Evolutionary conservation across 2,888 invertebrate species (phyloP).

Genomic region (Idaea dimidiata): DNA sequence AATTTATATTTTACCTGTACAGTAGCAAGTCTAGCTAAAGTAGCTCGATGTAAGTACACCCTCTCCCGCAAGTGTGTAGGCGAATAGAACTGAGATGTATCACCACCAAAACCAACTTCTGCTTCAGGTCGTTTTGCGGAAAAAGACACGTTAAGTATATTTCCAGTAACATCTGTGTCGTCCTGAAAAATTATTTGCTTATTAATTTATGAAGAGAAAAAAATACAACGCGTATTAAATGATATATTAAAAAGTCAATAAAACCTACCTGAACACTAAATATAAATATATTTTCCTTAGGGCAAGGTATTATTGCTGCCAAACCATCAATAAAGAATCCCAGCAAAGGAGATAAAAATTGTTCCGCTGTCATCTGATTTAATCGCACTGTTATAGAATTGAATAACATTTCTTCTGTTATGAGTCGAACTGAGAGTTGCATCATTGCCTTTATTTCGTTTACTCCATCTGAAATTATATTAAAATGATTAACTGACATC

Average conservation of each 20-base stretch:
- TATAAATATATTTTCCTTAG: slow-evolving; percentile 94
- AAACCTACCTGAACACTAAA: slow-evolving; percentile 89
- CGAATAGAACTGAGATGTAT: slow-evolving; percentile 86
- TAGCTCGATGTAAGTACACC: slow-evolving; percentile 95
- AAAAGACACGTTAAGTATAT: slow-evolving; percentile 96
- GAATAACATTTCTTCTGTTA: slow-evolving; percentile 96
- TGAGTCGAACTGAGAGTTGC: slow-evolving; percentile 92
- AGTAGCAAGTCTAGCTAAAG: slow-evolving; percentile 92
- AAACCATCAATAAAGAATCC: slow-evolving; percentile 94
- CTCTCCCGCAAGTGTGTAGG: slow-evolving; percentile 95
- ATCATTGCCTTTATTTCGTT: slow-evolving; percentile 96
- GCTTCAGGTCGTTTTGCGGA: slow-evolving; percentile 92
- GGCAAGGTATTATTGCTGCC: slow-evolving; percentile 95
- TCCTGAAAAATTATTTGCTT: slow-evolving; percentile 76
- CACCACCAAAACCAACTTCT: slow-evolving; percentile 81
- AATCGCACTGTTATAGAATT: slow-evolving; percentile 96
- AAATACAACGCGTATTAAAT: slow-evolving; percentile 10
- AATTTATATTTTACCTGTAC: slow-evolving; percentile 81
- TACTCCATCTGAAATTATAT: slow-evolving; percentile 86
- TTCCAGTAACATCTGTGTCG: slow-evolving; percentile 92
- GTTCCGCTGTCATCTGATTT: slow-evolving; percentile 95
- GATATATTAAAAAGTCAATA: slow-evolving; percentile 5
- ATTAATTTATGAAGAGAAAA: not conserved
- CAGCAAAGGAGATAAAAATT: slow-evolving; percentile 93
- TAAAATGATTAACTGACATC: not conserved